A percentile compares a stretch with the other conserved stretches of the same genome.
phyloP scores from a whole-genome alignment of 2,888 invertebrate genomes.

The Ennomos quercinarius region DNA sequence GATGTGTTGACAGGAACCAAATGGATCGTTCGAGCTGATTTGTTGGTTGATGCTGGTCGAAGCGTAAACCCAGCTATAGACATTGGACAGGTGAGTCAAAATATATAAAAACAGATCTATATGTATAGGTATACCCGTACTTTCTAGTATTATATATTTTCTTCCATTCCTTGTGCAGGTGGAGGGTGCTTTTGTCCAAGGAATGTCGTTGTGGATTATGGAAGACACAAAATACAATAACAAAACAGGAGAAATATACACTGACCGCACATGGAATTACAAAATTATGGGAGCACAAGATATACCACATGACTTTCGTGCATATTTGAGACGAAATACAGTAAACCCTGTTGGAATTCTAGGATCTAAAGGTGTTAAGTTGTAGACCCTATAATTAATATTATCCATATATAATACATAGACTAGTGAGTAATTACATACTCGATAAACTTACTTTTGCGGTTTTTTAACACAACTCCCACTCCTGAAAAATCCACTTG shows the following conservation, averaged over 20 bases:
- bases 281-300: conserved; percentile 59
- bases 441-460: too few species aligned
- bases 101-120: not conserved
- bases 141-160: too few species aligned
- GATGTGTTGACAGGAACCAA: conserved; percentile 58
- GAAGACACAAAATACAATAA: conserved; percentile 53
- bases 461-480: too few species aligned
- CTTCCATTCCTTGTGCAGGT: conserved; percentile 54
- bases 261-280: conserved; percentile 60
- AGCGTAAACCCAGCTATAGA: conserved; percentile 89
- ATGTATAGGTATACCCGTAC: not conserved
- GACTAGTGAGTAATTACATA: too few species aligned
- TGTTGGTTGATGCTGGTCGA: conserved; percentile 86
- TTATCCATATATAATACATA: too few species aligned
- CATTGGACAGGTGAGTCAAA: conserved; percentile 85
- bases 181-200: conserved; percentile 87
- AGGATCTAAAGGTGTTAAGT: conserved; percentile 57
- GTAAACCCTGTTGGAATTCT: conserved; percentile 59
- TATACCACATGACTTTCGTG: conserved; percentile 58
- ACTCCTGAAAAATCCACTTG: not conserved
- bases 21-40: conserved; percentile 56
- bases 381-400: too few species aligned
- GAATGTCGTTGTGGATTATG: conserved; percentile 50
- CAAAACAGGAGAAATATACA: conserved; percentile 51
- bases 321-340: conserved; percentile 52